Evolutionary conservation across 2,113 vertebrate species (phyloP), one percentile per base, ranked within the genome.

Genomic region (Axis porcinus): DNA sequence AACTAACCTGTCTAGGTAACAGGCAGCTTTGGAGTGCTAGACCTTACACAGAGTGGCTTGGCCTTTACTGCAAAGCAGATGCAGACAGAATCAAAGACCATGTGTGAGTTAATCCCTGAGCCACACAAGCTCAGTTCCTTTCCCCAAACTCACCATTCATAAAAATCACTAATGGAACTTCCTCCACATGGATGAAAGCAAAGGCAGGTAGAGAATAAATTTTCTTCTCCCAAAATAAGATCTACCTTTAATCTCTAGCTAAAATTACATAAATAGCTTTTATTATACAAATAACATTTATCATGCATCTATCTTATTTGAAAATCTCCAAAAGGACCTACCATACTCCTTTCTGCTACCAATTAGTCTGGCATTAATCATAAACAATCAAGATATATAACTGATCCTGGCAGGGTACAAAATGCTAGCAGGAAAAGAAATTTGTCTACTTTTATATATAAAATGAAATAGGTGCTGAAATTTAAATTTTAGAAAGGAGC

Each of bases 401-500:
- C 92, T 97, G 89, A 74, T 64, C 10, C 2, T 95, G 97, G 2
- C 25, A 86, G 79, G 23, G 52, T 28, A 86, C 55, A 97, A 74
- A 93, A 93, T 95, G 17, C 23, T 84, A 54, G 10, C 10, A 87
- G 15, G 47, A 47, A 74, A 95, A 92, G 93, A 97, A 97, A 27
- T 9, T 58, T 94, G 82, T 36, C 45, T 74, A 40, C 14, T n/a
- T 54, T 4, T 64, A 50, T 82, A 89, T 84, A 28, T 67, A 97
- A 92, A 97, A 92, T 96, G 85, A 97, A 97, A 45, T 82, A 93
- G 78, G 93, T 97, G 97, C 86, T 97, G 11, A 70, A 83, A 54
- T 94, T 96, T 95, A 86, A 96, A 95, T 85, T 96, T 97, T 82
- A 95, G 91, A 97, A 97, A 96, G 88, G 36, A 90, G 78, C 54